Base-by-base conservation (phyloP, 1,140 invertebrate genomes). In the Aricia agestis region DNA sequence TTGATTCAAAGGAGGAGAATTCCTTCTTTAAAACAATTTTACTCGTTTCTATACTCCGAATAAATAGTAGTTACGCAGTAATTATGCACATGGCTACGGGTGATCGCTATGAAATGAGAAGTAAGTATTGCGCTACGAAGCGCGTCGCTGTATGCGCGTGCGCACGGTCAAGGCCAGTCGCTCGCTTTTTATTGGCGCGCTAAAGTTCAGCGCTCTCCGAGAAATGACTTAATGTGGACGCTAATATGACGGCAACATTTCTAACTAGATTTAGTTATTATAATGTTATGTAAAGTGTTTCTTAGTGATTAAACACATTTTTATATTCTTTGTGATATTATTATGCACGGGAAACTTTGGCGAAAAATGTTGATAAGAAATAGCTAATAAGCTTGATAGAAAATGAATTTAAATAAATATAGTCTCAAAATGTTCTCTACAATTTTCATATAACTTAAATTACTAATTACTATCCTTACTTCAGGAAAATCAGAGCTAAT, bases 121-220 rank as follows among this genome's bases (percentile, higher is more conserved):
- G 36, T 18, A 63, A 63, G 68, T 52, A 66, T 52, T 65, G 19
- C 68, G 71, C 72, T 69, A 61, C 66, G 71, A 69, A 59, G 66
- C 68, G 68, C 31, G 70, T 65, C 73, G 72, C 11, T 52, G 45
- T 69, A 63, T 74, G 76, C 74, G 73, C 76, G 74, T 71, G 74
- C 76, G 73, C 77, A 76, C 80, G 80, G 82, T 83, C 82, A 83
- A 83, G 82, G 82, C 80, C 79, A 82, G 69, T 71, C 73, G 80
- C 71, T 74, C 78, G 78, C 76, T 81, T 83, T 81, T 83, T 83
- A 81, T 79, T 73, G 71, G 70, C 76, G 76, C 77, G 78, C 78
- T 72, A 83, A 82, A 83, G 82, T 83, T 83, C 82, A 83, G 70
- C 78, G 82, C 72, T 78, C 82, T 76, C 73, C 71, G 72, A 76